These are phyloP conservation scores for Drosophila setifemur DNA, from an alignment of 1,140 invertebrate genomes.

Conservation along the genomic window DNA sequence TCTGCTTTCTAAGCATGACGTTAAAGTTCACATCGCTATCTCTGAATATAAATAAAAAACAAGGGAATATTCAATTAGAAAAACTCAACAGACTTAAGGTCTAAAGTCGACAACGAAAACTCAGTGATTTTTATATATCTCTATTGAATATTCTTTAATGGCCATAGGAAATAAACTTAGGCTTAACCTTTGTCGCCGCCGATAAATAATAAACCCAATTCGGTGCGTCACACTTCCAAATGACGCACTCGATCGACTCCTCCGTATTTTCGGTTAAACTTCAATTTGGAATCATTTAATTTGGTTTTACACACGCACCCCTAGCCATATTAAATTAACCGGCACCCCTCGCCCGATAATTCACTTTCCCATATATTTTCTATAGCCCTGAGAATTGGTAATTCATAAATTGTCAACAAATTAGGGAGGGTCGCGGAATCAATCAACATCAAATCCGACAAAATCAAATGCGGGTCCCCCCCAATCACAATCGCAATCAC, in stretches of 20 bases:
- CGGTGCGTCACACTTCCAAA: constrained; percentile 9
- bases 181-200: not conserved
- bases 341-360: too few relatives aligned
- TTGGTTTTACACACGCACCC: constrained; percentile 16
- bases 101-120: too few relatives aligned
- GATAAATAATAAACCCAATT: constrained; percentile 12
- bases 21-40: too few relatives aligned
- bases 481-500: too few relatives aligned
- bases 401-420: not conserved
- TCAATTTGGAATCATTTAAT: constrained; percentile 17
- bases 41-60: too few relatives aligned
- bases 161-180: not conserved
- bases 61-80: too few relatives aligned
- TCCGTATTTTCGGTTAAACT: not conserved
- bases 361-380: too few relatives aligned
- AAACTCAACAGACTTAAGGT: too few relatives aligned
- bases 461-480: constrained; percentile 20
- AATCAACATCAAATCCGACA: constrained; percentile 10
- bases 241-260: constrained; percentile 17
- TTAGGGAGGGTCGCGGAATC: not conserved
- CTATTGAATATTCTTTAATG: too few relatives aligned
- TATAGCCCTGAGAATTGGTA: not conserved
- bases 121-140: too few relatives aligned
- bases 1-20: too few relatives aligned
- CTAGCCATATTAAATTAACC: not conserved